phyloP scores from a whole-genome alignment of 2,888 invertebrate species.

The Lampropteryx suffumata region DNA sequence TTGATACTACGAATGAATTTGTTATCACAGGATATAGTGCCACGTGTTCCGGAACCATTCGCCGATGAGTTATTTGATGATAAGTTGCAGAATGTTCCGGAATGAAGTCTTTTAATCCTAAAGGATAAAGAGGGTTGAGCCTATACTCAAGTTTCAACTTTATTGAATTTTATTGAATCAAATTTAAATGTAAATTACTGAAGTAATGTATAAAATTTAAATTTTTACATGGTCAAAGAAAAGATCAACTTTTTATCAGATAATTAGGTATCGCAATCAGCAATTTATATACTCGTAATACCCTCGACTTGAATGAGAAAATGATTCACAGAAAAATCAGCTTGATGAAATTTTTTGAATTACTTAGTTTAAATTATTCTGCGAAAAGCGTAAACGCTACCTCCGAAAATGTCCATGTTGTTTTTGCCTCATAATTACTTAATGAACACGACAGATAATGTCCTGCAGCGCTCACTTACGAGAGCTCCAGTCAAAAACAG shows the following conservation, averaged over 20 bases:
- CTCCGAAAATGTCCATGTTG: conserved; percentile 1
- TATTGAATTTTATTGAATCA: too few relatives aligned
- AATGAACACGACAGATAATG: conserved; percentile 3
- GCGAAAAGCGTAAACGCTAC: neutral
- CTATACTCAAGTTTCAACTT: too few relatives aligned
- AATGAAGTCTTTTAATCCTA: neutral
- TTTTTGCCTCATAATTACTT: conserved; percentile 18
- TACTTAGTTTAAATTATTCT: neutral
- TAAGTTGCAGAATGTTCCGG: neutral
- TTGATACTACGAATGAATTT: conserved; percentile 8
- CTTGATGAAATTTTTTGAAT: neutral
- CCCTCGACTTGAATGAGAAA: too few relatives aligned
- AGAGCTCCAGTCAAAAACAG: conserved; percentile 19
- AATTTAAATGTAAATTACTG: too few relatives aligned
- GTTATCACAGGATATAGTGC: conserved; percentile 12
- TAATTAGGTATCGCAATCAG: too few relatives aligned
- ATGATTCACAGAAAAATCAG: neutral
- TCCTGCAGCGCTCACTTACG: conserved; percentile 7
- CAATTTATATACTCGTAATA: too few relatives aligned
- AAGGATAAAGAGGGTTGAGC: too few relatives aligned
- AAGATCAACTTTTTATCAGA: too few relatives aligned
- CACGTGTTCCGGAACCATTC: neutral
- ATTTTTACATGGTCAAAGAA: too few relatives aligned
- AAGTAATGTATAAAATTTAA: too few relatives aligned
- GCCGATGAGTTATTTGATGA: too few relatives aligned